These are phyloP conservation scores for Calidris pugnax DNA, from an alignment of 2,113 vertebrate species.

Conservation along the genomic window DNA sequence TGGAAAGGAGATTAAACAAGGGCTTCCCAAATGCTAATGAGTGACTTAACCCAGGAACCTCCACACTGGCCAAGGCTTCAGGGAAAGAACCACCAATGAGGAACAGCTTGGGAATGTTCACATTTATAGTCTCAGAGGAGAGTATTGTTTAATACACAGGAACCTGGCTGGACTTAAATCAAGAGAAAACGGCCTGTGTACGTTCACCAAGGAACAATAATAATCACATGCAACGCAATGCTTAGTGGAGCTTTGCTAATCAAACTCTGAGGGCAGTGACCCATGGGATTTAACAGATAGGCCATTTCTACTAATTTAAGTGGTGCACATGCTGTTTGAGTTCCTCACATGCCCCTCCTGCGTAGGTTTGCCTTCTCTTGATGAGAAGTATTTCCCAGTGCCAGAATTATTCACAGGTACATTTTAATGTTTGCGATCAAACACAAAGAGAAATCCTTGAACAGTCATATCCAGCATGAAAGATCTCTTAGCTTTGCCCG, in stretches of 20 bases:
- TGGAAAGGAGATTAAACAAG: neutral
- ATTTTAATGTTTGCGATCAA: neutral
- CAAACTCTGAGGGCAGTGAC: neutral
- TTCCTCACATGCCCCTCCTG: fast-evolving
- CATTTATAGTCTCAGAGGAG: neutral
- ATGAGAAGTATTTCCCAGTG: neutral
- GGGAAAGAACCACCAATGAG: neutral
- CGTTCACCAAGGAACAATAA: neutral
- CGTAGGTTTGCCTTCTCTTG: neutral
- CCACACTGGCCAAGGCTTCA: neutral
- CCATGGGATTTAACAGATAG: neutral
- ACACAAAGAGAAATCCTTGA: conserved; percentile 1
- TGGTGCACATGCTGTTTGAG: fast-evolving
- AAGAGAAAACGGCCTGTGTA: neutral
- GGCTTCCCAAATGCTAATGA: neutral
- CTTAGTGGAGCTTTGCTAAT: neutral
- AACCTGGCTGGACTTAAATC: neutral
- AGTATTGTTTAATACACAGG: neutral
- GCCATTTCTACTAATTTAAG: neutral
- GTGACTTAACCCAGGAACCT: neutral
- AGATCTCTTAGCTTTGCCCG: neutral
- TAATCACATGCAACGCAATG: neutral
- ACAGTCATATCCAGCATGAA: neutral
- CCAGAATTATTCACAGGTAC: neutral
- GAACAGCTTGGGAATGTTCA: neutral